A percentile compares a stretch with the other conserved stretches of the same genome.
phyloP scores from a whole-genome alignment of 2,113 vertebrate species.

The Phrynocephalus versicolor region DNA sequence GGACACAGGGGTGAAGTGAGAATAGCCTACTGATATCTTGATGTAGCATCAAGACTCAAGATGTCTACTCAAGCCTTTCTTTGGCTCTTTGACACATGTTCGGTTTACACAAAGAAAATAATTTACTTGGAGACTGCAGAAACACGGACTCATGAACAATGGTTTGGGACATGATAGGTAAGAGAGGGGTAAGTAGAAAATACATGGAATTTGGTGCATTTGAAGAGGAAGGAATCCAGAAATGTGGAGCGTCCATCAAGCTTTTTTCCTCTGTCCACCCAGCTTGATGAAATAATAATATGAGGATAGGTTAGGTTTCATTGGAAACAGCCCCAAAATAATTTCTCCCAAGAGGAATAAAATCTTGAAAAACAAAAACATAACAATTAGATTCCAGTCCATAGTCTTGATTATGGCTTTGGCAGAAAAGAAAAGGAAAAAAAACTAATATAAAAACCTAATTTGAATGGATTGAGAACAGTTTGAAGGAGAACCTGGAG shows the following conservation, averaged over 20 bases:
- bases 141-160: background rate
- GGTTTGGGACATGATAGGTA: background rate
- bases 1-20: background rate
- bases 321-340: background rate
- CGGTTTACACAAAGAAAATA: background rate
- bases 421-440: no score
- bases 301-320: background rate
- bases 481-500: no score
- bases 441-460: no score
- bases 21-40: background rate
- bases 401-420: no score
- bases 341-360: background rate
- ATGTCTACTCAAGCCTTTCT: no score
- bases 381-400: background rate
- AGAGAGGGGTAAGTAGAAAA: background rate
- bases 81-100: background rate
- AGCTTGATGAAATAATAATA: background rate
- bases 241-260: background rate
- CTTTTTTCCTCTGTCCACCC: background rate
- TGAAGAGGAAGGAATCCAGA: background rate
- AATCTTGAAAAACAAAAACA: background rate
- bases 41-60: background rate
- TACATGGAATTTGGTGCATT: background rate
- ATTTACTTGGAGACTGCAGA: background rate
- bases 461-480: no score